Conservation (phyloP, 2,797 vertebrate genomes). For the Brotula barbata region DNA sequence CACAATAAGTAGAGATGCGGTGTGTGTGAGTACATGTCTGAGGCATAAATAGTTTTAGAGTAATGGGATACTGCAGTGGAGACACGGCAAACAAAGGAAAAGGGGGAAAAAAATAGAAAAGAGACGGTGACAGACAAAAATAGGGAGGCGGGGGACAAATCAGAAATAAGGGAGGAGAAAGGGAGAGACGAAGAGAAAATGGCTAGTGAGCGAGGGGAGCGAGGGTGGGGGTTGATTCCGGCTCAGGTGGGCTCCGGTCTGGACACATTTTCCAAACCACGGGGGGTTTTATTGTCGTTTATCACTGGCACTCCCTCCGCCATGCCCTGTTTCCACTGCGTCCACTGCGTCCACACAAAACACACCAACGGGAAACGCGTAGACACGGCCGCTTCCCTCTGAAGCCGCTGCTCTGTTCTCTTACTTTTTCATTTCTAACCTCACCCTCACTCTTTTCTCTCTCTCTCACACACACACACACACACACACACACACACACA, state of each 20-base stretch:
- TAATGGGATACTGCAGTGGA: slow-evolving; percentile 62
- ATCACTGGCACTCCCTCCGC: slow-evolving; percentile 54
- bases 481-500: slow-evolving; percentile 2
- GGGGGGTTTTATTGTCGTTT: slow-evolving; percentile 44
- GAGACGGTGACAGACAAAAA: slow-evolving; percentile 35
- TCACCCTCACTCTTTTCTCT: not conserved
- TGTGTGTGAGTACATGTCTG: slow-evolving; percentile 22
- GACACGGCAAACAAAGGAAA: slow-evolving; percentile 45
- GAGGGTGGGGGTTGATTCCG: slow-evolving; percentile 23
- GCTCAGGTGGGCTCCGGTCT: slow-evolving; percentile 38
- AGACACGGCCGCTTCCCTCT: slow-evolving; percentile 8
- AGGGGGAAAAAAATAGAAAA: slow-evolving; percentile 16
- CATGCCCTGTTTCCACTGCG: slow-evolving; percentile 54
- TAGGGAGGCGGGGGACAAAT: slow-evolving; percentile 32
- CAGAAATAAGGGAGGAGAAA: slow-evolving; percentile 40
- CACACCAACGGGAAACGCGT: slow-evolving; percentile 27
- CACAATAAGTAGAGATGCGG: not conserved
- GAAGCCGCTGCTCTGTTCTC: slow-evolving; percentile 14
- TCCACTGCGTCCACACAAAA: slow-evolving; percentile 43
- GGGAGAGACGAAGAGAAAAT: slow-evolving; percentile 37
- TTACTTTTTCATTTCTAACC: not conserved
- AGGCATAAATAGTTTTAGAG: slow-evolving; percentile 58
- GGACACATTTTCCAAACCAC: slow-evolving; percentile 62
- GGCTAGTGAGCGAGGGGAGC: slow-evolving; percentile 22
- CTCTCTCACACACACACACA: not conserved